A percentile compares a stretch with the other conserved stretches of the same genome.
Evolutionary conservation across 2,888 invertebrate species (phyloP).

Genomic region (Cataglyphis albicans): DNA sequence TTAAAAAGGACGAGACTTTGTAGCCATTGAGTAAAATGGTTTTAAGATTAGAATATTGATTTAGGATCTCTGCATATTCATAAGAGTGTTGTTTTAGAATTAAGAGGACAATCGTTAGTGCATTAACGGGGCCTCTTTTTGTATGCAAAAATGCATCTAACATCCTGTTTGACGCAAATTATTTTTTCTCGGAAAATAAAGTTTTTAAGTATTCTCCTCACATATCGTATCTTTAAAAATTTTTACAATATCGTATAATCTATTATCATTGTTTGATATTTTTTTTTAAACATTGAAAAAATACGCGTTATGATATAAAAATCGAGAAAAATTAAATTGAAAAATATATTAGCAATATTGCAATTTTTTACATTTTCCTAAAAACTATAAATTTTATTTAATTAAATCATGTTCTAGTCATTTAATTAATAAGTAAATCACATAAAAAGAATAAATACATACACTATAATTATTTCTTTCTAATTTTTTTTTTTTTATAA

Average conservation of each 20-base stretch:
- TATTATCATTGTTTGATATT: no score
- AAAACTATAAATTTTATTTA: slow-evolving; percentile 5
- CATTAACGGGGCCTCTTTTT: slow-evolving; percentile 56
- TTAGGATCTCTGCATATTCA: slow-evolving; percentile 3
- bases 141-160: not conserved
- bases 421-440: slow-evolving; percentile 5
- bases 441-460: not conserved
- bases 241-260: not conserved
- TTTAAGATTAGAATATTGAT: slow-evolving; percentile 71
- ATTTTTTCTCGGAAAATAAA: slow-evolving; percentile 51
- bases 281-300: not conserved
- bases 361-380: not conserved
- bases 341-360: not conserved
- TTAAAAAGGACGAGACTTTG: slow-evolving; percentile 53
- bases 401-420: not conserved
- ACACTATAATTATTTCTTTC: not conserved
- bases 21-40: not conserved
- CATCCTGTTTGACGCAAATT: slow-evolving; percentile 78
- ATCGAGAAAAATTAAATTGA: not conserved
- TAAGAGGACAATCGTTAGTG: slow-evolving; percentile 78
- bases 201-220: slow-evolving; percentile 31
- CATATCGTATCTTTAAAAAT: not conserved
- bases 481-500: not conserved
- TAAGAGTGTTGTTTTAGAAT: slow-evolving; percentile 79
- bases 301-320: not conserved